Base-by-base conservation (phyloP, 1,140 invertebrate genomes). In the Saccostrea glomerata region DNA sequence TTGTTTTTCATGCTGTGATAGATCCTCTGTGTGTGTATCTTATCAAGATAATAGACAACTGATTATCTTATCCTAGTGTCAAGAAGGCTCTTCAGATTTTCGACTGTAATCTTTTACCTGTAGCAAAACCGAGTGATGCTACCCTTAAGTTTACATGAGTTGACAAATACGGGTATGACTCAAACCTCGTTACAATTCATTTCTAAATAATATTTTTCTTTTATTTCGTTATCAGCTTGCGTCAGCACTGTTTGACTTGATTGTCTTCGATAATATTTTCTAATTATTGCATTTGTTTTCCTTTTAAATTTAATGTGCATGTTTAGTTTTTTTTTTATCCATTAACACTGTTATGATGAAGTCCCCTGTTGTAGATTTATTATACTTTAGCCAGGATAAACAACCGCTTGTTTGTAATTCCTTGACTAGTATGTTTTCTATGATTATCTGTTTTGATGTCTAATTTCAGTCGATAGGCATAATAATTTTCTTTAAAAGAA, bases 41-140 rank as follows among this genome's bases (percentile, higher is more conserved):
- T 36, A 77, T 77, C 70, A 77, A 6, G 23, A 66, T 66, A 66
- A 66, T 66, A 66, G 20, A 20, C 20, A 66, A 15, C 25, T 77
- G 70, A 77, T 77, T 77, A 77, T 77, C 25, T 77, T 36, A 30
- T 77, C 25, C 23, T 36, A 15, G 70, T 73, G 70, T 77, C 70
- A 36, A 77, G 30, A 77, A 25, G 11, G 11, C 25, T 77, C 70
- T 77, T 77, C 25, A 77, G 25, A 77, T 77, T 77, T 77, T 77
- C 11, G 25, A 36, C 70, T 25, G 30, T 77, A 36, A 77, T 77
- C 70, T 30, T 23, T 30, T 77, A 77, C 70, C 25, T 30, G 70
- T 12, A 25, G 15, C 23, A 77, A 25, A 77, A 36, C 13, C 30
- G 13, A 77, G 30, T 4, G 70, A 77, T 77, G 70, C 25, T 4